Evolutionary conservation across 2,888 invertebrate genomes (phyloP).

Genomic region (Ochropleura leucogaster): DNA sequence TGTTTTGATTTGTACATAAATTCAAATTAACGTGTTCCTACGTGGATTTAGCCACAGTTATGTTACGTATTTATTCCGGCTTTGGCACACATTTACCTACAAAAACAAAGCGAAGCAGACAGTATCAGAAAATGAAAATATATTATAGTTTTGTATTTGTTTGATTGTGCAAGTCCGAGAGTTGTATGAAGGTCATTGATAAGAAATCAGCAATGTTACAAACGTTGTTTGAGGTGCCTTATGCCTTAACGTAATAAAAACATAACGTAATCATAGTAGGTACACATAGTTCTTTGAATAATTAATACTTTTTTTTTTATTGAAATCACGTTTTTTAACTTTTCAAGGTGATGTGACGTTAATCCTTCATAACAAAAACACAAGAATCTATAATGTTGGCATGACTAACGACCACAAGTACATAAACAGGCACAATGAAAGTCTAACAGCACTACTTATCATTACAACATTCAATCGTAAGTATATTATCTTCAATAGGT

Average conservation of each 20-base stretch:
- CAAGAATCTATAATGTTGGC: constrained; percentile 4
- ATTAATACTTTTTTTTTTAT: constrained; percentile 49
- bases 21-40: not conserved
- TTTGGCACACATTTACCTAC: constrained; percentile 22
- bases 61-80: constrained; percentile 11
- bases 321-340: constrained; percentile 44
- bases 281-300: constrained; percentile 53
- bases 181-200: constrained; percentile 87
- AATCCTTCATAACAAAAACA: constrained; percentile 17
- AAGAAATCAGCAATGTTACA: constrained; percentile 86
- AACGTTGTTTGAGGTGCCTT: constrained; percentile 76
- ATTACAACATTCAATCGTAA: constrained; percentile 21
- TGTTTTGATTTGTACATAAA: constrained; percentile 15
- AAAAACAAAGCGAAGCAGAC: constrained; percentile 42
- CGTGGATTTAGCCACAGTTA: not conserved
- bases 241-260: constrained; percentile 75
- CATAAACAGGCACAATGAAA: constrained; percentile 19
- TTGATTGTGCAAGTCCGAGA: constrained; percentile 80
- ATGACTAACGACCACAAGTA: constrained; percentile 19
- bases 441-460: constrained; percentile 28
- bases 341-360: constrained; percentile 42
- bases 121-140: constrained; percentile 67
- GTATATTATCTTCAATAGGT: constrained; percentile 24
- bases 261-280: constrained; percentile 61
- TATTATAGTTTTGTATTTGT: constrained; percentile 70